Conservation (phyloP, 2,888 invertebrate genomes). For the Ichneumoninae sp. region DNA sequence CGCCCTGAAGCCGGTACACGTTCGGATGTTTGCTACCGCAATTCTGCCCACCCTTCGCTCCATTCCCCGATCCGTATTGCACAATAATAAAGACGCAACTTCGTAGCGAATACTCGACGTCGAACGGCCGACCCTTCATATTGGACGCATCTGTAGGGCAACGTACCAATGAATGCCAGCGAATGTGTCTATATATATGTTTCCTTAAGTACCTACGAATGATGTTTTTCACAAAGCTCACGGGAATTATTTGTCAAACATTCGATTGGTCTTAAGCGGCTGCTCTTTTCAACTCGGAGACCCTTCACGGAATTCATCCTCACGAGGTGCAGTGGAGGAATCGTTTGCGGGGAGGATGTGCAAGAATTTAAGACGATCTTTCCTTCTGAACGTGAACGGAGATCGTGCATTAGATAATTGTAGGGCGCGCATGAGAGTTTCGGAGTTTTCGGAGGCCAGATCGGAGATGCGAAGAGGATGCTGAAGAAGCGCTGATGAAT, state of each 20-base stretch:
- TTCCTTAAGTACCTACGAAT: slow-evolving; percentile 40
- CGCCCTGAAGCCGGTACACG: slow-evolving; percentile 31
- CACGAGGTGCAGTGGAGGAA: background rate
- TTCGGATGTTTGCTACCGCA: slow-evolving; percentile 38
- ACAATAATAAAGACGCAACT: slow-evolving; percentile 70
- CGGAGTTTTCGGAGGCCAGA: slow-evolving; percentile 37
- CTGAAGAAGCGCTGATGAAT: background rate
- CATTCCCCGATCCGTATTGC: slow-evolving; percentile 37
- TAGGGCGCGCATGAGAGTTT: slow-evolving; percentile 6
- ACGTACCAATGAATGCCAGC: background rate
- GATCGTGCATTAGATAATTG: slow-evolving; percentile 43
- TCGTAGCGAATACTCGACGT: slow-evolving; percentile 31
- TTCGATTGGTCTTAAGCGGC: slow-evolving; percentile 58
- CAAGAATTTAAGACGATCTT: slow-evolving; percentile 2
- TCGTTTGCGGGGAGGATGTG: background rate
- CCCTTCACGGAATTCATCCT: slow-evolving; percentile 3
- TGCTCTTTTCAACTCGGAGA: slow-evolving; percentile 70
- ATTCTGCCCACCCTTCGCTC: slow-evolving; percentile 28
- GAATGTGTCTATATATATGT: slow-evolving; percentile 2
- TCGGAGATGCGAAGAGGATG: background rate
- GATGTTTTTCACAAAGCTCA: slow-evolving; percentile 61
- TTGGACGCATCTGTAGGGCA: background rate
- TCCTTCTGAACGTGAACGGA: background rate
- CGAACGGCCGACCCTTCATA: background rate
- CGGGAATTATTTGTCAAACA: slow-evolving; percentile 70